These are phyloP conservation scores for Lerema accius DNA, from an alignment of 1,140 invertebrate species.

Conservation along the genomic window DNA sequence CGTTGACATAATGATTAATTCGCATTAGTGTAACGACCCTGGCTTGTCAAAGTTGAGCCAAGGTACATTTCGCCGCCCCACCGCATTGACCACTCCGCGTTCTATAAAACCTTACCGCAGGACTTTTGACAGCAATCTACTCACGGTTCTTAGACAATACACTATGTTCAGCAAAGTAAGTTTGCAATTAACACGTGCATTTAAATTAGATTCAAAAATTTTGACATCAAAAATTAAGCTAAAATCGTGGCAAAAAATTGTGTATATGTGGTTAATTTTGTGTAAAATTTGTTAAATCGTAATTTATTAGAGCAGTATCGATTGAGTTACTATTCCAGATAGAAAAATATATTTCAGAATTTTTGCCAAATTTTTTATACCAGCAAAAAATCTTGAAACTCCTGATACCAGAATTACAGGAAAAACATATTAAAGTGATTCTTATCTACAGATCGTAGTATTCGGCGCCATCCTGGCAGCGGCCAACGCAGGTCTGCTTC, in stretches of 20 bases:
- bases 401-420: too few species aligned
- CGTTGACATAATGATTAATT: conserved; percentile 41
- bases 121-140: conserved; percentile 66
- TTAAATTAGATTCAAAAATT: too few species aligned
- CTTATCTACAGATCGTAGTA: conserved; percentile 64
- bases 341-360: too few species aligned
- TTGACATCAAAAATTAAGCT: too few species aligned
- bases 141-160: conserved; percentile 52
- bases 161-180: conserved; percentile 76
- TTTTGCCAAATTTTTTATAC: too few species aligned
- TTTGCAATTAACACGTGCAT: conserved; percentile 19
- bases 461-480: conserved; percentile 56
- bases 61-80: conserved; percentile 71
- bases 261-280: not conserved
- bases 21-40: conserved; percentile 48
- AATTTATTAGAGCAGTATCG: too few species aligned
- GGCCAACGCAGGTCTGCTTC: conserved; percentile 50
- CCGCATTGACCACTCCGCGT: conserved; percentile 37
- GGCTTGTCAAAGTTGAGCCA: conserved; percentile 65
- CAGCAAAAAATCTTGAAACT: too few species aligned
- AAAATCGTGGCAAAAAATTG: not conserved
- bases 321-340: too few species aligned
- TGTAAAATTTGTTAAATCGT: too few species aligned
- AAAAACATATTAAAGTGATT: too few species aligned
- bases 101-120: conserved; percentile 71